phyloP scores from a whole-genome alignment of 2,888 invertebrate genomes.

The Lypha dubia region DNA sequence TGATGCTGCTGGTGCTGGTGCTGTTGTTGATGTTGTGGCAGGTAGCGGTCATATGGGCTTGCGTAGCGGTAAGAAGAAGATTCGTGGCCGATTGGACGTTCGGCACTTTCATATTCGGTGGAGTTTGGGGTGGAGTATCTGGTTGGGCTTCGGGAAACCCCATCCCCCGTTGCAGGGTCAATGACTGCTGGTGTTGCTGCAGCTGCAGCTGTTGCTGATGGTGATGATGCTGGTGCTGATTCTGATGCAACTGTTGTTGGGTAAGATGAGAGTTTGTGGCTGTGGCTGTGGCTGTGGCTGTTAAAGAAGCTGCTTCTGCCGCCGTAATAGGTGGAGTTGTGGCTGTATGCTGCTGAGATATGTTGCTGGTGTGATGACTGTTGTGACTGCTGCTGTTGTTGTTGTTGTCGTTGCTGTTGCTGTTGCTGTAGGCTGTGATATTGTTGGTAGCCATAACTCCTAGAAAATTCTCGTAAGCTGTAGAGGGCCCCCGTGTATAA shows the following conservation, averaged over 20 bases:
- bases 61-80: conserved; percentile 87
- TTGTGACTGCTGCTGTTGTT: conserved; percentile 75
- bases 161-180: conserved; percentile 84
- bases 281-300: conserved; percentile 74
- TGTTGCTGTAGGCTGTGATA: conserved; percentile 77
- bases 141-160: conserved; percentile 93
- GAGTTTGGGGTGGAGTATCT: conserved; percentile 96
- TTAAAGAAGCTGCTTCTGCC: conserved; percentile 60
- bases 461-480: conserved; percentile 87
- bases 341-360: conserved; percentile 77
- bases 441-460: conserved; percentile 84
- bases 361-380: conserved; percentile 77
- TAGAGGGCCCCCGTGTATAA: conserved; percentile 84
- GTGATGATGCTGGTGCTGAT: conserved; percentile 76
- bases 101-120: conserved; percentile 96
- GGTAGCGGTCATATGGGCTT: conserved; percentile 85
- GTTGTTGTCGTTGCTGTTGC: conserved; percentile 74
- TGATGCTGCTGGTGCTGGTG: conserved; percentile 71
- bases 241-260: conserved; percentile 68
- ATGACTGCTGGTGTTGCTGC: conserved; percentile 77
- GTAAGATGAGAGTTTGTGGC: conserved; percentile 71
- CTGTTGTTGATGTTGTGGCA: conserved; percentile 81
- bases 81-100: conserved; percentile 87
- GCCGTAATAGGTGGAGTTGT: conserved; percentile 76
- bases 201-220: conserved; percentile 75